Percentiles rank a stretch among this genome's conserved stretches.
Evolutionary conservation across 2,888 invertebrate genomes (phyloP).

Genomic region (Drosophila fulvimacula): DNA sequence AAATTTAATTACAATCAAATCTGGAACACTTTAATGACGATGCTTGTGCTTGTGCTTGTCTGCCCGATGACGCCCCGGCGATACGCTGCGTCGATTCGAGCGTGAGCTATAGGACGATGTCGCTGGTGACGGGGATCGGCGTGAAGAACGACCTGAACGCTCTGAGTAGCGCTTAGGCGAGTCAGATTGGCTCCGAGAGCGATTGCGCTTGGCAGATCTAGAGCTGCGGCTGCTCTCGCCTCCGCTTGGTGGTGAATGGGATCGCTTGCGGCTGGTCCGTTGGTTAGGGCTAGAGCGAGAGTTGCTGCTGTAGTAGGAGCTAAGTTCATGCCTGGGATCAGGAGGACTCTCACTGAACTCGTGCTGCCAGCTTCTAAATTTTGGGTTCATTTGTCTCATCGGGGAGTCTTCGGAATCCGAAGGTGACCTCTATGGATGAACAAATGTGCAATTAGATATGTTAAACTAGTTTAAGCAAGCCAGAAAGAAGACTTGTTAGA

Average conservation of each 20-base stretch:
- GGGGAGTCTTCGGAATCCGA: slow-evolving; percentile 76
- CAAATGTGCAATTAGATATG: not conserved
- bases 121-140: slow-evolving; percentile 70
- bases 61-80: slow-evolving; percentile 68
- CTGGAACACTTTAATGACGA: slow-evolving; percentile 69
- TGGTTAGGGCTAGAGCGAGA: slow-evolving; percentile 80
- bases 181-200: slow-evolving; percentile 73
- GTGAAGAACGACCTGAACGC: slow-evolving; percentile 64
- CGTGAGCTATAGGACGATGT: slow-evolving; percentile 52
- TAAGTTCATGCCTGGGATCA: slow-evolving; percentile 49
- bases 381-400: slow-evolving; percentile 59
- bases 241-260: slow-evolving; percentile 84
- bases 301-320: slow-evolving; percentile 55
- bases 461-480: not conserved
- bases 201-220: slow-evolving; percentile 74
- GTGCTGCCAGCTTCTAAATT: slow-evolving; percentile 59
- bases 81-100: slow-evolving; percentile 69
- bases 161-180: slow-evolving; percentile 82
- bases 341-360: slow-evolving; percentile 74
- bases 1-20: slow-evolving; percentile 12
- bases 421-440: slow-evolving; percentile 55
- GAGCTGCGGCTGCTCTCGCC: slow-evolving; percentile 53
- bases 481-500: not conserved
- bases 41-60: slow-evolving; percentile 86
- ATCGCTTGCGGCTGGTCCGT: slow-evolving; percentile 83